Percentiles rank a stretch among this genome's conserved stretches.
phyloP scores from a whole-genome alignment of 2,797 vertebrate genomes.

The Neosilurus mollespiculum region DNA sequence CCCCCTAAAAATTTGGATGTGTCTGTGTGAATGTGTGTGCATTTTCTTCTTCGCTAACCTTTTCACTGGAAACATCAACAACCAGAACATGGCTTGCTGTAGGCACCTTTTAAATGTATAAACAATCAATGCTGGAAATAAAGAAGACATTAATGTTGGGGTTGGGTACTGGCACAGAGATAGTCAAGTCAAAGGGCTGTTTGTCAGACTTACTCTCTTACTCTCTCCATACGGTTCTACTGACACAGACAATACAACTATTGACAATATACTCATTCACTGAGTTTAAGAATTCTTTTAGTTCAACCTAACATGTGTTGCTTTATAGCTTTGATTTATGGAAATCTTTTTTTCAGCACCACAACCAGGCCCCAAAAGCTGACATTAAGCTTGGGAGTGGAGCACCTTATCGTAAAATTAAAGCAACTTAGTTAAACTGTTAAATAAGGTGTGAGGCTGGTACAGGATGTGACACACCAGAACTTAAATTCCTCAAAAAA shows the following conservation, averaged over 20 bases:
- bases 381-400: conserved; percentile 16
- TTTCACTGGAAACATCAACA: conserved; percentile 67
- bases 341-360: conserved; percentile 15
- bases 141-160: conserved; percentile 56
- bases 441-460: conserved; percentile 45
- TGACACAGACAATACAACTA: conserved; percentile 37
- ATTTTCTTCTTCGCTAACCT: conserved; percentile 53
- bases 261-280: background rate
- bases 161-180: conserved; percentile 30
- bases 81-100: conserved; percentile 52
- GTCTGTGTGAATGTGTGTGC: conserved; percentile 31
- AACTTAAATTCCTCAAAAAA: conserved; percentile 56
- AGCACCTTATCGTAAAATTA: conserved; percentile 27
- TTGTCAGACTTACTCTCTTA: conserved; percentile 38
- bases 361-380: background rate
- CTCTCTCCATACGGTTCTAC: conserved; percentile 47
- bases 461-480: conserved; percentile 31
- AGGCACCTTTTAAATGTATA: conserved; percentile 58
- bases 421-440: conserved; percentile 12
- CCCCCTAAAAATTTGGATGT: conserved; percentile 24
- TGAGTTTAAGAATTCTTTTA: conserved; percentile 1
- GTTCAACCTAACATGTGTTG: background rate
- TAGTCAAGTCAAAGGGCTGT: conserved; percentile 42
- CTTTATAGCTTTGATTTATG: conserved; percentile 1
- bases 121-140: conserved; percentile 66